Base-by-base conservation (phyloP, 2,113 vertebrate species). In the Phylloscopus trochiloides region DNA sequence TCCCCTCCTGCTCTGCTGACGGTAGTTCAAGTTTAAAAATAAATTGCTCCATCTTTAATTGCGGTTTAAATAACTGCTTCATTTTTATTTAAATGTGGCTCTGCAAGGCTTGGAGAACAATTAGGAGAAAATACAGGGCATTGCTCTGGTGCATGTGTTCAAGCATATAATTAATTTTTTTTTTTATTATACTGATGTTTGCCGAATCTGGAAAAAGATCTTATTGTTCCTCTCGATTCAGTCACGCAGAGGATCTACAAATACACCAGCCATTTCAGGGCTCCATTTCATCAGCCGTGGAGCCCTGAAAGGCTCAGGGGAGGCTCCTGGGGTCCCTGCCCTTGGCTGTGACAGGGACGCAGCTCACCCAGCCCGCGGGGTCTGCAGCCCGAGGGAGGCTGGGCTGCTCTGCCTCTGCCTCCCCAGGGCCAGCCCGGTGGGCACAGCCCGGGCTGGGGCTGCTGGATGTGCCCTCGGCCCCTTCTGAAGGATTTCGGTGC, bases 51-150 rank as follows among this genome's bases (percentile, higher is more conserved):
- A 24, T 98, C 97, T 98, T 98, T 98, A 98, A 98, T 97, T 98
- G 97, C 96, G 91, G 95, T 97, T 97, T 97, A 97, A 98, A 97
- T 98, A 98, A 98, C 97, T 97, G 97, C 97, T 97, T 97, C 96
- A 97, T 97, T 98, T 97, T 98, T 98, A 98, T 98, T 98, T 97
- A 97, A 97, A 96, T 95, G 90, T 94, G 97, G 93, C 96, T 98
- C 95, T 96, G 94, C 72, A 92, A 98, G 96, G 95, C 95, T 96
- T 63, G 90, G 96, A 96, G 97, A 98, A 98, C 97, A 97, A 97
- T 98, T 97, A 97, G 94, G 96, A 97, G 97, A 96, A 98, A 97
- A 97, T 97, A 95, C 84, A 97, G 97, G 97, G 96, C 96, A 97
- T 88, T 90, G 92, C 93, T 81, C 94, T 94, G 96, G 96, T 95